Base-by-base conservation (phyloP, 2,113 vertebrate genomes). In the Coregonus clupeaformis region DNA sequence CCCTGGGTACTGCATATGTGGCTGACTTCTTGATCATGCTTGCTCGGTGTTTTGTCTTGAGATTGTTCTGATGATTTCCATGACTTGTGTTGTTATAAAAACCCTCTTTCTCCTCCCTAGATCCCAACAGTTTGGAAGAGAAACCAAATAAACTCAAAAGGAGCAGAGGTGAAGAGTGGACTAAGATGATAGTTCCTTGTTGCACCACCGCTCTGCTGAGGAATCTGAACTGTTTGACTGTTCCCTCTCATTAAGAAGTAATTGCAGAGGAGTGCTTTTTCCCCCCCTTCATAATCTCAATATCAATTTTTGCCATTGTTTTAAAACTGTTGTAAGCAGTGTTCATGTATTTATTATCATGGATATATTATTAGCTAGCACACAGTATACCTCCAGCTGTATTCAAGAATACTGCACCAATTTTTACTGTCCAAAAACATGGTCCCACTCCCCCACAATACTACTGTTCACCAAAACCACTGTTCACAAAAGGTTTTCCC, bases 121-220 rank as follows among this genome's bases (percentile, higher is more conserved):
- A 93, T 98, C 74, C 88, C 95, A 72, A 84, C 94, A 42, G 87
- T 94, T 68, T 90, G 95, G 93, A 98, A 96, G 85, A 96, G 94
- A 88, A 90, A 88, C 55, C 91, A 93, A 5, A 84, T 89, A 47
- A 42, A 83, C 68, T 79, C 85, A 73, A 94, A 91, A 89, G 87
- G 84, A 60, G 72, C 82, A 55, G 96, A 97, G 20, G 5, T 91
- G 25, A 96, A 94, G 82, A 80, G 77, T 68, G 93, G 82, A 71
- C 74, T 93, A 81, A 94, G 93, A 86, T 92, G 90, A 74, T 81
- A 45, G 3, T 14, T 60, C 16, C 6, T 60, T 42, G 49, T 45
- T 62, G 60, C 47, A 25, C 36, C 27, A 52, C 52, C 52, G 22
- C 57, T 22, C 57, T 22, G 7, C 16, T 14, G 16, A 52, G 16